These are phyloP conservation scores for Platysternon megacephalum DNA, from an alignment of 2,113 vertebrate genomes.

Conservation along the genomic window DNA sequence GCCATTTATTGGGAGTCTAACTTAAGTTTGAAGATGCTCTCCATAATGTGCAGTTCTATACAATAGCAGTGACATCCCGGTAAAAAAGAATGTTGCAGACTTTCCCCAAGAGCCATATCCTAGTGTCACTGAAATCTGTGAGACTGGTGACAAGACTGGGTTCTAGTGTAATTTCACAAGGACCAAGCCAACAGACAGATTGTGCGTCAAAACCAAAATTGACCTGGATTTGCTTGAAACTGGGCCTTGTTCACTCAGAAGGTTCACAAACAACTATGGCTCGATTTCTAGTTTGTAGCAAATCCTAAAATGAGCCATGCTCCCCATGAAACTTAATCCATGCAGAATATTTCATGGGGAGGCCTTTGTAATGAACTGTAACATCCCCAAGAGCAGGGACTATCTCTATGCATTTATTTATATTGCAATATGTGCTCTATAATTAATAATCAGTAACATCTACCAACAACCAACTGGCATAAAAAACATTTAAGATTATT, in stretches of 20 bases:
- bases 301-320: not conserved
- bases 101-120: not conserved
- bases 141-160: not conserved
- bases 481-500: not conserved
- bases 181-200: not conserved
- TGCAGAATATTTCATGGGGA: not conserved
- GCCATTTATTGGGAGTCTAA: not conserved
- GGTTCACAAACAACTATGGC: not conserved
- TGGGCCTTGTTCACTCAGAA: not conserved
- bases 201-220: not conserved
- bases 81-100: not conserved
- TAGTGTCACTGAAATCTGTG: not conserved
- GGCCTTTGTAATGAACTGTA: not conserved
- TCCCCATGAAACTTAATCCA: too few species aligned
- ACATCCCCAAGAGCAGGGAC: accelerated
- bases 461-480: not conserved
- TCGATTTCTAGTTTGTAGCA: not conserved
- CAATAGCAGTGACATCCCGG: not conserved
- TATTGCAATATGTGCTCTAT: not conserved
- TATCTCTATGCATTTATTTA: not conserved
- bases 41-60: not conserved
- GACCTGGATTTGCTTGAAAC: conserved; percentile 5
- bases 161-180: not conserved
- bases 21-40: not conserved
- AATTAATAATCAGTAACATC: not conserved